phyloP scores from a whole-genome alignment of 2,797 vertebrate species.

The Epinephelus malabaricus region DNA sequence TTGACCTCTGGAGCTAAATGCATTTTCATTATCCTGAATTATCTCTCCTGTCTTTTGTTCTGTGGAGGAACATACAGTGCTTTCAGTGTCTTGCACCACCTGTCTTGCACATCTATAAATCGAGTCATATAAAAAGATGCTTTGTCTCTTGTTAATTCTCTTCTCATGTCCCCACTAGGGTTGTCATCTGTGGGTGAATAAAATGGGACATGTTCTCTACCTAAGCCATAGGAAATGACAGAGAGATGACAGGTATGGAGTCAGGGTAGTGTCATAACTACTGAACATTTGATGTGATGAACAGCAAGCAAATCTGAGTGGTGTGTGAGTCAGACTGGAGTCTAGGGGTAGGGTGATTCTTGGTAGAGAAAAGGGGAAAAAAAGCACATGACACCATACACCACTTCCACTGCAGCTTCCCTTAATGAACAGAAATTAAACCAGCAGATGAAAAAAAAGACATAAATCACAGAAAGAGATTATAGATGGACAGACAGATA shows the following conservation, averaged over 20 bases:
- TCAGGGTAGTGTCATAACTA: constrained; percentile 29
- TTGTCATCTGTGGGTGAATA: constrained; percentile 13
- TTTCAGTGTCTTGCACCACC: constrained; percentile 35
- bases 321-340: constrained; percentile 27
- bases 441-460: constrained; percentile 8
- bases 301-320: constrained; percentile 34
- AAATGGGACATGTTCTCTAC: constrained; percentile 31
- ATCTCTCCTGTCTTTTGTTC: constrained; percentile 55
- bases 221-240: constrained; percentile 40
- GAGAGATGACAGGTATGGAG: constrained; percentile 48
- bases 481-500: background rate
- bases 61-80: constrained; percentile 45
- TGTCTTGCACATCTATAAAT: constrained; percentile 37
- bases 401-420: constrained; percentile 19
- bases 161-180: constrained; percentile 25
- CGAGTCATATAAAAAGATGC: constrained; percentile 29
- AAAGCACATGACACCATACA: constrained; percentile 23
- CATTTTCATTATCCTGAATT: constrained; percentile 69
- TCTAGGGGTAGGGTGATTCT: constrained; percentile 2
- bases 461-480: constrained; percentile 6
- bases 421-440: constrained; percentile 42
- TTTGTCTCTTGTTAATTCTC: constrained; percentile 34
- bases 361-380: constrained; percentile 21
- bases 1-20: constrained; percentile 73
- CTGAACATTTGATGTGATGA: constrained; percentile 52